Percentiles rank a stretch among this genome's conserved stretches.
phyloP scores from a whole-genome alignment of 2,888 invertebrate genomes.

The Diloba caeruleocephala region DNA sequence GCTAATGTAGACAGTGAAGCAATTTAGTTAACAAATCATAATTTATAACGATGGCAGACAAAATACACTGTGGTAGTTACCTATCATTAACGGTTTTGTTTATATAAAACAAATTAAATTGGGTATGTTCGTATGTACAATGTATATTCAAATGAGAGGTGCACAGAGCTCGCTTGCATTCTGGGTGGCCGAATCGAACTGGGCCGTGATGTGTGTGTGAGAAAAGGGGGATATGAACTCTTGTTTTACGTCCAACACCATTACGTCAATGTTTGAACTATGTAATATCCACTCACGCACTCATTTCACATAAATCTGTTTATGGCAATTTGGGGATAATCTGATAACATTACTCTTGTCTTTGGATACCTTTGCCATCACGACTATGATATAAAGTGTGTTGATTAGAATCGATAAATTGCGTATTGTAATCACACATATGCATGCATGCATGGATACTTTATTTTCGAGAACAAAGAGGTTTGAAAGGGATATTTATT shows the following conservation, averaged over 20 bases:
- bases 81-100: neutral
- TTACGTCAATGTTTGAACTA: constrained; percentile 45
- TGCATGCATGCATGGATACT: too few species aligned
- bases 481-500: too few species aligned
- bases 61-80: neutral
- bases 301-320: constrained; percentile 39
- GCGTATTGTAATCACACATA: neutral
- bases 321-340: constrained; percentile 33
- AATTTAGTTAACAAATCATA: constrained; percentile 51
- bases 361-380: constrained; percentile 6
- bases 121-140: neutral
- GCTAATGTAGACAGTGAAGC: constrained; percentile 42
- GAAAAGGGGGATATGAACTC: constrained; percentile 4
- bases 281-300: constrained; percentile 39
- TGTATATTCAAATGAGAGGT: constrained; percentile 22
- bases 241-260: constrained; percentile 13
- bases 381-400: constrained; percentile 28
- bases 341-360: constrained; percentile 28
- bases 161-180: constrained; percentile 21
- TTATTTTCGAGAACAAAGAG: too few species aligned
- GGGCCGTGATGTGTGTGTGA: neutral
- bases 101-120: constrained; percentile 4
- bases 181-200: constrained; percentile 19
- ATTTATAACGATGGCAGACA: constrained; percentile 33
- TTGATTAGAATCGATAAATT: constrained; percentile 31